Evolutionary conservation across 2,797 vertebrate species (phyloP).

Genomic region (Neopelma chrysocephalum): DNA sequence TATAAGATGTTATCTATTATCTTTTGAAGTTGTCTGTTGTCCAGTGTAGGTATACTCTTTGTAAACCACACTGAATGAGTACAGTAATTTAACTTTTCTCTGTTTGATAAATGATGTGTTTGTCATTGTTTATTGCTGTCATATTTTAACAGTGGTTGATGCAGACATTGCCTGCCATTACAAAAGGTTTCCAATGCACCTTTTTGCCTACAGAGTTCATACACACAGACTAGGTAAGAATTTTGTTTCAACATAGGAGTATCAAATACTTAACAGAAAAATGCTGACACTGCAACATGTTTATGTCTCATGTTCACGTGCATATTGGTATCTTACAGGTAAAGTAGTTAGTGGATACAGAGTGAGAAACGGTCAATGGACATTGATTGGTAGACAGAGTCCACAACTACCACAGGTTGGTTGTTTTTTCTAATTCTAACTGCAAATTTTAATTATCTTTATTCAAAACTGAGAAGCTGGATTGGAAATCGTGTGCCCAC

Average conservation of each 20-base stretch:
- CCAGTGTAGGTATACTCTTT: neutral
- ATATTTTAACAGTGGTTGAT: conserved; percentile 83
- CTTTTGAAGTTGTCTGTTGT: neutral
- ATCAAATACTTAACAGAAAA: neutral
- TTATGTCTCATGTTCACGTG: neutral
- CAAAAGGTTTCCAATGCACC: conserved; percentile 88
- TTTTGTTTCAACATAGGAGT: neutral
- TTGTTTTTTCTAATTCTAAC: neutral
- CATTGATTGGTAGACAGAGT: conserved; percentile 91
- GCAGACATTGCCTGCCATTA: conserved; percentile 92
- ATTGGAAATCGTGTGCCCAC: neutral
- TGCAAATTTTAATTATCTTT: neutral
- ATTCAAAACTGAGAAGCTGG: neutral
- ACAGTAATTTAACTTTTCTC: neutral
- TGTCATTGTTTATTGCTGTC: neutral
- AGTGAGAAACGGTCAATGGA: conserved; percentile 90
- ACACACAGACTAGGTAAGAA: conserved; percentile 92
- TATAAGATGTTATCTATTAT: neutral
- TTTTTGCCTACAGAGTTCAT: conserved; percentile 97
- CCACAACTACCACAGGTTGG: conserved; percentile 93
- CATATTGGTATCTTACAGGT: conserved; percentile 77
- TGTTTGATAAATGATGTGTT: neutral
- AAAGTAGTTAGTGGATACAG: conserved; percentile 96
- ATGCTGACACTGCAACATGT: neutral
- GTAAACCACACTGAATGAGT: neutral